phyloP scores from a whole-genome alignment of 2,113 vertebrate species.

The Dasyornis broadbenti region DNA sequence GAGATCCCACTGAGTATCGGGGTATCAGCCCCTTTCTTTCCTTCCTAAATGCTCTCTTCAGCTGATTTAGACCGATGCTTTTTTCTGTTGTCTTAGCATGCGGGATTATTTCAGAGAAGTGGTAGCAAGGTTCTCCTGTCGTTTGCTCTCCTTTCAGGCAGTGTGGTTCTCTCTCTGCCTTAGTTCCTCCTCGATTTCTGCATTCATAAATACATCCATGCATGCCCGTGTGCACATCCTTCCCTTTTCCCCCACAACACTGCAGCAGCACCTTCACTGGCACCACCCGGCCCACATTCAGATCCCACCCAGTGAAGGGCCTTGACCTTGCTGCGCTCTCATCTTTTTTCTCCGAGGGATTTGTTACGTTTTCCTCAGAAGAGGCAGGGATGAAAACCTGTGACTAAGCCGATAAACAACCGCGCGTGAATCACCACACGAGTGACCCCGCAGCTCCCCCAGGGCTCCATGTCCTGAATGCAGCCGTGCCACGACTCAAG shows the following conservation, averaged over 20 bases:
- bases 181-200: neutral
- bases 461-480: neutral
- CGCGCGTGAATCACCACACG: neutral
- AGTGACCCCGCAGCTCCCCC: neutral
- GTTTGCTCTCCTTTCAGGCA: neutral
- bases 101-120: neutral
- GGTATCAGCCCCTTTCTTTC: neutral
- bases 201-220: neutral
- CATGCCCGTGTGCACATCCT: neutral
- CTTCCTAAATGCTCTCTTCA: neutral
- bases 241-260: neutral
- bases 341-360: neutral
- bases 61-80: neutral
- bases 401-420: neutral
- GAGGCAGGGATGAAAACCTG: neutral
- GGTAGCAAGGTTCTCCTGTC: neutral
- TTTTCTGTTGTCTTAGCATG: neutral
- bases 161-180: neutral
- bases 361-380: neutral
- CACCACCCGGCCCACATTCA: neutral
- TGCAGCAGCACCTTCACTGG: neutral
- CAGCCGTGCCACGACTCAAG: neutral
- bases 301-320: neutral
- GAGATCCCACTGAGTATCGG: neutral
- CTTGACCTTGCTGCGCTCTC: neutral